A percentile compares a stretch with the other conserved stretches of the same genome.
Conservation (phyloP, 2,113 vertebrate genomes). For the Erythrocercus mccallii region DNA sequence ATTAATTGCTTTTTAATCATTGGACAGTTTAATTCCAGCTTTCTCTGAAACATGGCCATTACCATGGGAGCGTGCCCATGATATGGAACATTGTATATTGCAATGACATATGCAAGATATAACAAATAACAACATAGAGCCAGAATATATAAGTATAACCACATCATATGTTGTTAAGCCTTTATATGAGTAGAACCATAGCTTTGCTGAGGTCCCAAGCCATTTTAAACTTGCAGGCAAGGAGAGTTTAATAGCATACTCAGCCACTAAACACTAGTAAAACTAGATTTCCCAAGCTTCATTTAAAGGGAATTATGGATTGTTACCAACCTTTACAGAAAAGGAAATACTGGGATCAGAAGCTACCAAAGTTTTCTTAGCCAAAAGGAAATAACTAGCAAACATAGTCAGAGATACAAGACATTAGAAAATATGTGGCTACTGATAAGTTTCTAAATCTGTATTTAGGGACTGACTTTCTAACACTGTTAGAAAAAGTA, state of each 20-base stretch:
- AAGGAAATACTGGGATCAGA: background rate
- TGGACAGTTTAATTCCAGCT: background rate
- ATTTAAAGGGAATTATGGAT: background rate
- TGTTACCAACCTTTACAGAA: background rate
- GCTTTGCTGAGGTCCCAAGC: background rate
- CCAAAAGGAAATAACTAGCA: background rate
- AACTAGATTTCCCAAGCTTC: background rate
- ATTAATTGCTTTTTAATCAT: background rate
- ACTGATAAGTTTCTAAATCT: background rate
- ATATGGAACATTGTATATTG: background rate
- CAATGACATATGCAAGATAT: background rate
- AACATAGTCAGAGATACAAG: background rate
- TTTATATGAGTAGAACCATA: background rate
- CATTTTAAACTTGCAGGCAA: background rate
- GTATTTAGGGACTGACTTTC: background rate
- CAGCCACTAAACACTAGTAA: background rate
- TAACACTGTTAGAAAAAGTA: background rate
- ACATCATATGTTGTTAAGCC: background rate
- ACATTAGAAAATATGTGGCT: background rate
- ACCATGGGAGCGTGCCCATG: background rate
- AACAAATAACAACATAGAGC: background rate
- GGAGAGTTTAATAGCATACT: background rate
- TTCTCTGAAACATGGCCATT: background rate
- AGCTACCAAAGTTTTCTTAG: background rate
- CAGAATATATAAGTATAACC: background rate